phyloP scores from a whole-genome alignment of 2,113 vertebrate species.

The Ptilonorhynchus violaceus region DNA sequence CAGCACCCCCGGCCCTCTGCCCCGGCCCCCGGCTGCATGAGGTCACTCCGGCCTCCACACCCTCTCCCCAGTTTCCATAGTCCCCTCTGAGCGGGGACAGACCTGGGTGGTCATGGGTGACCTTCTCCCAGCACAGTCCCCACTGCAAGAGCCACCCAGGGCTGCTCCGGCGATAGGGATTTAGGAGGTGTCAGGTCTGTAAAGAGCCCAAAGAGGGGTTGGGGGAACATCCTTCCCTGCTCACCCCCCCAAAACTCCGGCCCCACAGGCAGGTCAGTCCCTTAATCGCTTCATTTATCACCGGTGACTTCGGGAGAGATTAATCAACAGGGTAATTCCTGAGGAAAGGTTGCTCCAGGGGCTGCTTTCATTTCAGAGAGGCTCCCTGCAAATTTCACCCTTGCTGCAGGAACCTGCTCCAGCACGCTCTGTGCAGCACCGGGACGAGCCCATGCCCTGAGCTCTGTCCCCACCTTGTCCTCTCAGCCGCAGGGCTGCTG shows the following conservation, averaged over 20 bases:
- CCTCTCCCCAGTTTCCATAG: not conserved
- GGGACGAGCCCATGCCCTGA: accelerated
- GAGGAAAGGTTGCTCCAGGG: constrained; percentile 13
- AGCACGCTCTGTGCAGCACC: not conserved
- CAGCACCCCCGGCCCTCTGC: not conserved
- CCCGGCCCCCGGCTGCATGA: not conserved
- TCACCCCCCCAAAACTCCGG: not conserved
- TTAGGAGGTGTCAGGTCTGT: not conserved
- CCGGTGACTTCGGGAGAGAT: constrained; percentile 4
- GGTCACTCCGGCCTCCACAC: not conserved
- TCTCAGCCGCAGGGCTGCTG: not conserved
- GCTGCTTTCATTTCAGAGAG: constrained; percentile 10
- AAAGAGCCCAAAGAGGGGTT: accelerated
- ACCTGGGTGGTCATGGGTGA: not conserved
- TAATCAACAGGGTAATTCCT: constrained; percentile 26
- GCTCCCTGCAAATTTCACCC: not conserved
- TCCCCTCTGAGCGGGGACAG: not conserved
- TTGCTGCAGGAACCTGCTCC: not conserved
- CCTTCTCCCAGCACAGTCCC: not conserved
- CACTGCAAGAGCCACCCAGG: not conserved
- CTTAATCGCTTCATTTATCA: constrained; percentile 20
- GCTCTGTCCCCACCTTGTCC: not conserved
- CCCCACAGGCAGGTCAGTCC: not conserved
- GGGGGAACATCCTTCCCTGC: not conserved
- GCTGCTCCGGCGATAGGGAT: accelerated